A percentile compares a stretch with the other conserved stretches of the same genome.
phyloP scores from a whole-genome alignment of 2,888 invertebrate species.

The Eupithecia tripunctaria region DNA sequence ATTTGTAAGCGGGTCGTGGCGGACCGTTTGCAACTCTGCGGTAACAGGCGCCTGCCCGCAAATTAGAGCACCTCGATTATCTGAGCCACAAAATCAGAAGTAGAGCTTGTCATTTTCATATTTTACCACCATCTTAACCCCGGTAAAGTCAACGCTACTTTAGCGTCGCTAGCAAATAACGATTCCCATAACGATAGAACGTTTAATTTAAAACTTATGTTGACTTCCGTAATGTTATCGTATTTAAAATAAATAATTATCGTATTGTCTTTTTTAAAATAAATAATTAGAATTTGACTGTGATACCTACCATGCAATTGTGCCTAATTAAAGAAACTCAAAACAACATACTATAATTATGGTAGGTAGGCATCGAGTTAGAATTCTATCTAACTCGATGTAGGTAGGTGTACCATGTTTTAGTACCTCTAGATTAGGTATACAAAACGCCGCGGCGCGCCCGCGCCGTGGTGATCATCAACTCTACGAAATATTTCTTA shows the following conservation, averaged over 20 bases:
- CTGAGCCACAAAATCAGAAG: slow-evolving; percentile 9
- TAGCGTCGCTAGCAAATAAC: not conserved
- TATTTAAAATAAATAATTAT: too few relatives aligned
- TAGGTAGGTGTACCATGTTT: too few relatives aligned
- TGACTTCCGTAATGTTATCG: too few relatives aligned
- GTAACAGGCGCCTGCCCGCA: slow-evolving; percentile 35
- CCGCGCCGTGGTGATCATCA: not conserved
- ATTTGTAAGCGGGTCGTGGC: slow-evolving; percentile 58
- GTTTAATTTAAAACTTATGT: not conserved
- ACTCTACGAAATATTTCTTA: not conserved
- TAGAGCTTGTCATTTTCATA: not conserved
- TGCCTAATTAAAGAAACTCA: not conserved
- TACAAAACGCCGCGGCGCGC: too few relatives aligned
- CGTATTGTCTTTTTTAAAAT: too few relatives aligned
- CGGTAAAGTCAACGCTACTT: not conserved
- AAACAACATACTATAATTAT: not conserved
- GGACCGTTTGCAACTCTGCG: slow-evolving; percentile 52
- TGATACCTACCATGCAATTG: too few relatives aligned
- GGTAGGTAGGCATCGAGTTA: too few relatives aligned
- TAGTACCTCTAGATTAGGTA: too few relatives aligned
- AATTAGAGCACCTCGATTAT: slow-evolving; percentile 42
- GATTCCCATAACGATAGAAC: not conserved
- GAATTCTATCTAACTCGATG: too few relatives aligned
- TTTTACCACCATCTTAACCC: not conserved
- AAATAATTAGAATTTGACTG: too few relatives aligned